phyloP scores from a whole-genome alignment of 2,888 invertebrate genomes.

The Ganaspis brasiliensis region DNA sequence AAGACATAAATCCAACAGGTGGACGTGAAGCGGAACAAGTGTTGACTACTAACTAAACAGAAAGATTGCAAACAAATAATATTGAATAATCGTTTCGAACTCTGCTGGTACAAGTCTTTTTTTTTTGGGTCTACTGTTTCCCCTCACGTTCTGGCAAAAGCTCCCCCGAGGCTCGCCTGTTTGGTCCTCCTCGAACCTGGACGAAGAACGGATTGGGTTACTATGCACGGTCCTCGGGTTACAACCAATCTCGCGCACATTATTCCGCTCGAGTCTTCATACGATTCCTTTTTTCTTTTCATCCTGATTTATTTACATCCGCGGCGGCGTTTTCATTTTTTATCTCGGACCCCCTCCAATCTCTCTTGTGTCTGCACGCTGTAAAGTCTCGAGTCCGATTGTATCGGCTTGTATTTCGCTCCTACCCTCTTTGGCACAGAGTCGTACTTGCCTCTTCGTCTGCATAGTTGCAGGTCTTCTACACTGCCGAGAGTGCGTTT shows the following conservation, averaged over 20 bases:
- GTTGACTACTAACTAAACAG: slow-evolving; percentile 25
- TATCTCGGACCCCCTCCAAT: slow-evolving; percentile 70
- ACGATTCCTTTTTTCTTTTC: slow-evolving; percentile 60
- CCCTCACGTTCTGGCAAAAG: slow-evolving; percentile 55
- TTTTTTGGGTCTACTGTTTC: slow-evolving; percentile 56
- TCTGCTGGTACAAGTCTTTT: slow-evolving; percentile 36
- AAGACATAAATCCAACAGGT: slow-evolving; percentile 20
- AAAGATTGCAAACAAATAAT: slow-evolving; percentile 52
- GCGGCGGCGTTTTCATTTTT: slow-evolving; percentile 76
- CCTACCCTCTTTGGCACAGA: slow-evolving; percentile 46
- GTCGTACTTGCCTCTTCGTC: slow-evolving; percentile 34
- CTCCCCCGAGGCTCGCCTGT: slow-evolving; percentile 38
- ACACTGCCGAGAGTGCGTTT: slow-evolving; percentile 34
- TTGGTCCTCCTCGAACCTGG: slow-evolving; percentile 48
- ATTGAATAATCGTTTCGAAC: slow-evolving; percentile 58
- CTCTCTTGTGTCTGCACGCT: slow-evolving; percentile 74
- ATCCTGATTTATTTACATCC: slow-evolving; percentile 74
- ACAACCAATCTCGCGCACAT: slow-evolving; percentile 78
- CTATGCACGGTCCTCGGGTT: slow-evolving; percentile 75
- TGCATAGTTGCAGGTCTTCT: slow-evolving; percentile 42
- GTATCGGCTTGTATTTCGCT: slow-evolving; percentile 70
- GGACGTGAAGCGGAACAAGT: not conserved
- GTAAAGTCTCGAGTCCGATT: slow-evolving; percentile 80
- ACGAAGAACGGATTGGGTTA: slow-evolving; percentile 72
- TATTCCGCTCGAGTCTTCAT: slow-evolving; percentile 67